Conservation (phyloP, 2,113 vertebrate species). For the Tragelaphus imberbis region DNA sequence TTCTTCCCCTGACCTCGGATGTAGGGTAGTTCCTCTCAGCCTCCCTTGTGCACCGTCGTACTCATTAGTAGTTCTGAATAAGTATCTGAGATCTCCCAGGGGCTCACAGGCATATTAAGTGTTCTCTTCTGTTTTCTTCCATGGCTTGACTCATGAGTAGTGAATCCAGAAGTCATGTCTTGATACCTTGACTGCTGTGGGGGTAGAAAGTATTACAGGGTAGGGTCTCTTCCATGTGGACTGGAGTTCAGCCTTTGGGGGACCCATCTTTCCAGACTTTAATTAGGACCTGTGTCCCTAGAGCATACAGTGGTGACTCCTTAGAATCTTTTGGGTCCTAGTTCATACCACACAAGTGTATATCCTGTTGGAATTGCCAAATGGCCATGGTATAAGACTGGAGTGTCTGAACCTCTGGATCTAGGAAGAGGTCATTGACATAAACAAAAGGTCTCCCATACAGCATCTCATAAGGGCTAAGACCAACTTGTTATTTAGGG, state of each 20-base stretch:
- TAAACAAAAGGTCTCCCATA: neutral
- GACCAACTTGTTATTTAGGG: neutral
- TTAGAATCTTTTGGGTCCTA: neutral
- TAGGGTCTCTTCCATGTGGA: neutral
- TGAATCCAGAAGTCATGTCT: neutral
- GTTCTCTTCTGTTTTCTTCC: neutral
- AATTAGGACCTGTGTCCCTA: neutral
- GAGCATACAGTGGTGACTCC: neutral
- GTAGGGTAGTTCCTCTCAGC: no score
- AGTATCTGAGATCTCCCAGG: neutral
- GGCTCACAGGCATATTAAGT: neutral
- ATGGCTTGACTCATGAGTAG: neutral
- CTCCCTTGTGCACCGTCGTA: rapidly evolving
- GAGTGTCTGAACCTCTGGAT: neutral
- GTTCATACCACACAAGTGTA: neutral
- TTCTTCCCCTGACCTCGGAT: no score
- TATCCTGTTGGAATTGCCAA: neutral
- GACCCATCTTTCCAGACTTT: neutral
- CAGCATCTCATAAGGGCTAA: neutral
- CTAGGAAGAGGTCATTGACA: neutral
- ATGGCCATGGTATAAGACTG: neutral
- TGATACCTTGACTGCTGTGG: neutral
- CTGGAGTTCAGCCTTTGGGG: neutral
- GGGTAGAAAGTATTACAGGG: neutral
- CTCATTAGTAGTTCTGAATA: neutral